Base-by-base conservation (phyloP, 2,888 invertebrate species). In the Chloroclystis v-ata region DNA sequence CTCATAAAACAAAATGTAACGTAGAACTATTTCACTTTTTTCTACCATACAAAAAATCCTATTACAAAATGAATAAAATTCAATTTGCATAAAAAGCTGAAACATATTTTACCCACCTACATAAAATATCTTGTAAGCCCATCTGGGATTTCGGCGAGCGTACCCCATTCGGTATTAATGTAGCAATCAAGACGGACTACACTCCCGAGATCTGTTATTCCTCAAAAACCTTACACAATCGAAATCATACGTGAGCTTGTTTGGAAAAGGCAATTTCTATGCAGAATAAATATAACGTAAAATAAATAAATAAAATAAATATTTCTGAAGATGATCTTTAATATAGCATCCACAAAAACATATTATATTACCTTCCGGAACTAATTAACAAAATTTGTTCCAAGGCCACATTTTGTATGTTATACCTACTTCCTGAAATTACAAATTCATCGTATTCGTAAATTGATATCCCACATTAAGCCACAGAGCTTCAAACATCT, bases 21-120 rank as follows among this genome's bases (percentile, higher is more conserved):
- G 32, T 4, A 33, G 13, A 14, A 2, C 16, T 16, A 16, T 40
- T 13, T 11, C 5, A 28, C 28, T 16, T 39, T 28, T 41, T 33
- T 13, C 20, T 37, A 28, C 29, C 24, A 25, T 35, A 42, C 32
- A 41, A 33, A 42, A 41, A 26, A 35, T 35, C 20, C 35, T 35
- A 35, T 35, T 29, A 24, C 29, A 30, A 20, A 28, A 33, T 42
- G 26, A 28, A 42, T 42, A 33, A 33, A 33, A 11, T 43, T 48
- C 33, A 47, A 43, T 47, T 43, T 43, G 28, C 33, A 13, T 39
- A 40, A 48, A 43, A 43, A 43, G 39, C 33, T 29, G 25, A 35
- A 33, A 40, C 33, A 38, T 29, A 35, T 28, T 29, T 43, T 42
- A 32, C 13, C 10, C 12, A 28, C 32, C 29, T 37, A 37, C 37